Conservation (phyloP, 1,140 invertebrate species). For the Antheraea pernyi region DNA sequence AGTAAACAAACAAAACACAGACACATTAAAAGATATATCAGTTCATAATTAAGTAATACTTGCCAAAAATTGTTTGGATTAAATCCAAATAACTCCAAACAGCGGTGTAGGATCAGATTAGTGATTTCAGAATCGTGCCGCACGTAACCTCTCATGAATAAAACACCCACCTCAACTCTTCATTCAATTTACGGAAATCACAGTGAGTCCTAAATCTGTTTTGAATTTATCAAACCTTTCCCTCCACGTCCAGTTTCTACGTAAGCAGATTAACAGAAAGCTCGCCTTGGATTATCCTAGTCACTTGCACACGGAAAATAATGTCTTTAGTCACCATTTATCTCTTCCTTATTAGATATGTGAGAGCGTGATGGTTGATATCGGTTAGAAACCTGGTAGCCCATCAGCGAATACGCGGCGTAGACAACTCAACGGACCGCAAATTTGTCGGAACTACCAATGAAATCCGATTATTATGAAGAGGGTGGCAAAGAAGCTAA, state of each 20-base stretch:
- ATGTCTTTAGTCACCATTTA: slow-evolving; percentile 28
- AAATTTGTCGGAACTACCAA: slow-evolving; percentile 69
- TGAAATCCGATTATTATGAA: slow-evolving; percentile 67
- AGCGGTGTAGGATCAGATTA: slow-evolving; percentile 24
- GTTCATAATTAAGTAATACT: slow-evolving; percentile 3
- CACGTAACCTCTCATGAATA: slow-evolving; percentile 34
- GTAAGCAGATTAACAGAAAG: slow-evolving; percentile 37
- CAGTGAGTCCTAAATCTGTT: slow-evolving; percentile 37
- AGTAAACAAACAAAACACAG: background rate
- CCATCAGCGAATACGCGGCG: slow-evolving; percentile 30
- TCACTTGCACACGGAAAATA: slow-evolving; percentile 31
- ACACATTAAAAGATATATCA: background rate
- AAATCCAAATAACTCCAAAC: slow-evolving; percentile 23
- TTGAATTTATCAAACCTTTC: slow-evolving; percentile 29
- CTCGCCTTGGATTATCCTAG: slow-evolving; percentile 22
- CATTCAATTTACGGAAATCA: slow-evolving; percentile 37
- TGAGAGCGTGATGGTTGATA: slow-evolving; percentile 22
- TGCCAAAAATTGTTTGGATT: slow-evolving; percentile 13
- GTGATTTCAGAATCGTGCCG: slow-evolving; percentile 26
- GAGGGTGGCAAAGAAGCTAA: slow-evolving; percentile 53
- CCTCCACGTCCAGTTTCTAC: slow-evolving; percentile 17
- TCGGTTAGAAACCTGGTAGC: slow-evolving; percentile 23
- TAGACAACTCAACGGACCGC: slow-evolving; percentile 51
- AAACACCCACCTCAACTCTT: slow-evolving; percentile 32
- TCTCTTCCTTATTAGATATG: slow-evolving; percentile 16